phyloP scores from a whole-genome alignment of 2,888 invertebrate species.

The Hypsopygia costalis region DNA sequence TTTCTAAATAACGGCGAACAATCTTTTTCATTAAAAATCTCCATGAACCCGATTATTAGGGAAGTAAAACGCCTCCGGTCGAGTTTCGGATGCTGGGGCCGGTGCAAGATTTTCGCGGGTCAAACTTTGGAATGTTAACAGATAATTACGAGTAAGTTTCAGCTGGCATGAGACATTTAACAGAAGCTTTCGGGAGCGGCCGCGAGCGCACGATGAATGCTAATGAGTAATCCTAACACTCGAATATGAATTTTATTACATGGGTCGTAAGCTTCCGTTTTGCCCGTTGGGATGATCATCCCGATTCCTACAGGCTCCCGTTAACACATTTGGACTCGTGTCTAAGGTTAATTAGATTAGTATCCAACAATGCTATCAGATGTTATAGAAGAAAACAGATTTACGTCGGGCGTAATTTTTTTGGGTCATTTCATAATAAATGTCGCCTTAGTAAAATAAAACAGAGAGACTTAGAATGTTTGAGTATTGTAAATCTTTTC shows the following conservation, averaged over 20 bases:
- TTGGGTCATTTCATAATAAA: conserved; percentile 1
- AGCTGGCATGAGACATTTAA: conserved; percentile 79
- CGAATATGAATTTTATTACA: conserved; percentile 47
- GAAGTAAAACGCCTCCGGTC: conserved; percentile 74
- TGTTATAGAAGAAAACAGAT: conserved; percentile 55
- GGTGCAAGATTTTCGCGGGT: conserved; percentile 73
- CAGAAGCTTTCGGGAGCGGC: conserved; percentile 77
- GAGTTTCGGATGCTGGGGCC: conserved; percentile 51
- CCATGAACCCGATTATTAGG: conserved; percentile 75
- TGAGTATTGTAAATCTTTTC: no score
- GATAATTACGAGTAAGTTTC: conserved; percentile 78
- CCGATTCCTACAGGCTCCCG: conserved; percentile 46
- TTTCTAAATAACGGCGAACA: conserved; percentile 76
- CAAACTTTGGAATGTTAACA: conserved; percentile 80
- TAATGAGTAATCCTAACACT: conserved; percentile 56
- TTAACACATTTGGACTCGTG: conserved; percentile 78
- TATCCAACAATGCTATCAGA: conserved; percentile 61
- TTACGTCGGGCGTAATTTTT: conserved; percentile 22
- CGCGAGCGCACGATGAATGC: conserved; percentile 76
- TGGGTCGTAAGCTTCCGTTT: conserved; percentile 42
- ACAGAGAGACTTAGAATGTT: no score
- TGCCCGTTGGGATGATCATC: conserved; percentile 26
- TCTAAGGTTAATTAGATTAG: conserved; percentile 78
- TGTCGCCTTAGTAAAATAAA: no score
- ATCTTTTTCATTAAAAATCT: conserved; percentile 80